These are phyloP conservation scores for Percopsis transmontana DNA, from an alignment of 2,113 vertebrate genomes.

Conservation along the genomic window DNA sequence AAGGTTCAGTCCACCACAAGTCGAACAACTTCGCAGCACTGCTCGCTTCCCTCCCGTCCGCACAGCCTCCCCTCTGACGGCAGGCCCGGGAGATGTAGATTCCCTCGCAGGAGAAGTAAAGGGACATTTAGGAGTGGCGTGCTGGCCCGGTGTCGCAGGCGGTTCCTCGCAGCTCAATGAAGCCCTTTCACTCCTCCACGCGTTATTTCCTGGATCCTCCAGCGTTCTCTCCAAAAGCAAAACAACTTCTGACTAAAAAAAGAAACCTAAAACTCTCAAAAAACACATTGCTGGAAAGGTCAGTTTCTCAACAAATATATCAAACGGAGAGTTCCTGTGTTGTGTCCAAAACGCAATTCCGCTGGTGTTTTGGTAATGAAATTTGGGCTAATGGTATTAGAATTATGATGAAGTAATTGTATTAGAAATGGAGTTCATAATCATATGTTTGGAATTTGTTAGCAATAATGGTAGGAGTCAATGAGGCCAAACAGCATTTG, in stretches of 20 bases:
- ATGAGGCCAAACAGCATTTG: neutral
- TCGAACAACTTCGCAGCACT: neutral
- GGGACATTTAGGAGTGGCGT: neutral
- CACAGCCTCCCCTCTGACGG: slow-evolving; percentile 2
- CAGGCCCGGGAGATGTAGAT: neutral
- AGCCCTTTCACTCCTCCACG: slow-evolving; percentile 12
- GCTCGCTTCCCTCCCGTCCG: neutral
- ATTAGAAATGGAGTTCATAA: neutral
- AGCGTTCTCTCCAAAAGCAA: slow-evolving; percentile 5
- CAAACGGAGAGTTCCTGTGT: neutral
- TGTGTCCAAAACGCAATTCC: neutral
- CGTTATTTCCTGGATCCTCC: slow-evolving; percentile 11
- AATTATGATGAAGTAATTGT: slow-evolving; percentile 6
- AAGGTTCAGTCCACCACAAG: too few relatives aligned
- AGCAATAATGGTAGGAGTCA: neutral
- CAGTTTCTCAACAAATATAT: neutral
- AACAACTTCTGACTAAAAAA: slow-evolving; percentile 3
- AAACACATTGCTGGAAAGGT: neutral
- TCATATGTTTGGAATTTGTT: neutral
- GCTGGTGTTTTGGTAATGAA: slow-evolving; percentile 1
- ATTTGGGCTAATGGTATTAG: slow-evolving; percentile 5
- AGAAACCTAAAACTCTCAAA: too few relatives aligned
- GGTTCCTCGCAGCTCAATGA: slow-evolving; percentile 1
- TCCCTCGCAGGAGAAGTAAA: neutral
- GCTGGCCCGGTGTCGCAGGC: too few relatives aligned